A percentile compares a stretch with the other conserved stretches of the same genome.
Evolutionary conservation across 2,797 vertebrate species (phyloP).

Genomic region (Eidolon dupreanum): DNA sequence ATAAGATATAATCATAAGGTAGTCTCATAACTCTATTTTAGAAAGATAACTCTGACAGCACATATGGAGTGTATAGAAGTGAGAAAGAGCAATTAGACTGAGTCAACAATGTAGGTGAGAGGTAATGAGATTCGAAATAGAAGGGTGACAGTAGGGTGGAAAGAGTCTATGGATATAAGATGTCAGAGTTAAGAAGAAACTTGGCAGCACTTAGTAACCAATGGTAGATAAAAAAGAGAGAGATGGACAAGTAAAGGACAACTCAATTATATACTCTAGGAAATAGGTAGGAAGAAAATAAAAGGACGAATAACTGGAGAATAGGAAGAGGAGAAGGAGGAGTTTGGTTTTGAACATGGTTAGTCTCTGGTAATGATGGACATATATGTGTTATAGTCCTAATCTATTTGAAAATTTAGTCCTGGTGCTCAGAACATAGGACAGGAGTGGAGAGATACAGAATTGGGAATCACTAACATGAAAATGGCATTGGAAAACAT

Average conservation of each 20-base stretch:
- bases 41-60: background rate
- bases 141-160: background rate
- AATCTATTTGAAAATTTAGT: background rate
- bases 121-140: background rate
- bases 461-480: background rate
- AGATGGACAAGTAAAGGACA: background rate
- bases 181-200: background rate
- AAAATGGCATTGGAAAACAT: background rate
- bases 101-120: background rate
- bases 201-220: background rate
- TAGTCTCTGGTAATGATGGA: background rate
- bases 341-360: background rate
- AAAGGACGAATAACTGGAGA: background rate
- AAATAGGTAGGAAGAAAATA: background rate
- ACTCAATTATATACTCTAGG: background rate
- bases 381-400: background rate
- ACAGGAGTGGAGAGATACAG: background rate
- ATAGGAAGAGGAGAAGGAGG: no score
- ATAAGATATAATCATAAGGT: background rate
- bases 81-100: background rate
- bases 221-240: background rate
- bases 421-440: background rate
- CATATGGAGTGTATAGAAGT: background rate
- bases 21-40: background rate
- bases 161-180: background rate